These are phyloP conservation scores for Toxostoma redivivum DNA, from an alignment of 2,113 vertebrate genomes.

Conservation along the genomic window DNA sequence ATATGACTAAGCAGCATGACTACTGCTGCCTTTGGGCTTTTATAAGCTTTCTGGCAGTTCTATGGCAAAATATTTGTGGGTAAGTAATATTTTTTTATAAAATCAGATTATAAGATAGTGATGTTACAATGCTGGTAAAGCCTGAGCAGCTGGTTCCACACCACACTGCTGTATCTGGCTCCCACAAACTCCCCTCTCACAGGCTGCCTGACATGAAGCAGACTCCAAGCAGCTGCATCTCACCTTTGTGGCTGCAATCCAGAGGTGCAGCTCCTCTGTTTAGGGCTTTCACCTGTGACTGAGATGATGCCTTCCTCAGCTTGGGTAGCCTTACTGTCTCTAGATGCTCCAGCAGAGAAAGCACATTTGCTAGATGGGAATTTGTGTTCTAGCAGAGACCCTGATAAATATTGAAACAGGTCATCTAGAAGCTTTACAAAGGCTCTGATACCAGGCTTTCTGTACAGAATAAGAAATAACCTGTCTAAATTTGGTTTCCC, in stretches of 20 bases:
- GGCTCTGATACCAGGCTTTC: not conserved
- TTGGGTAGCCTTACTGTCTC: not conserved
- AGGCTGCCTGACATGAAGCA: not conserved
- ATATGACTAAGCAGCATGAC: not conserved
- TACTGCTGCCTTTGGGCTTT: not conserved
- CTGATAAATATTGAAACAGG: not conserved
- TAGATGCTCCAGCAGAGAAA: not conserved
- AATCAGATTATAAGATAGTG: not conserved
- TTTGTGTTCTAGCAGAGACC: not conserved
- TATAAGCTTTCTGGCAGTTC: not conserved
- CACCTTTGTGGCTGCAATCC: not conserved
- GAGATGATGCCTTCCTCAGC: not conserved
- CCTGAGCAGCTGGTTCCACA: not conserved
- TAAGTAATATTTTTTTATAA: not conserved
- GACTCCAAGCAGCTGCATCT: not conserved
- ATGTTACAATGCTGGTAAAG: not conserved
- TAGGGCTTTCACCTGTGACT: not conserved
- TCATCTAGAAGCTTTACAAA: not conserved
- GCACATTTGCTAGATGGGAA: not conserved
- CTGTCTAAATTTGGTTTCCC: not conserved
- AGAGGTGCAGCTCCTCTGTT: not conserved
- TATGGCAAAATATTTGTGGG: not conserved
- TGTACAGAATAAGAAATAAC: not conserved
- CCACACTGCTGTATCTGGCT: not conserved
- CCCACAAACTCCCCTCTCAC: rapidly evolving